phyloP scores from a whole-genome alignment of 2,888 invertebrate species.

The Chrysolina haemoptera region DNA sequence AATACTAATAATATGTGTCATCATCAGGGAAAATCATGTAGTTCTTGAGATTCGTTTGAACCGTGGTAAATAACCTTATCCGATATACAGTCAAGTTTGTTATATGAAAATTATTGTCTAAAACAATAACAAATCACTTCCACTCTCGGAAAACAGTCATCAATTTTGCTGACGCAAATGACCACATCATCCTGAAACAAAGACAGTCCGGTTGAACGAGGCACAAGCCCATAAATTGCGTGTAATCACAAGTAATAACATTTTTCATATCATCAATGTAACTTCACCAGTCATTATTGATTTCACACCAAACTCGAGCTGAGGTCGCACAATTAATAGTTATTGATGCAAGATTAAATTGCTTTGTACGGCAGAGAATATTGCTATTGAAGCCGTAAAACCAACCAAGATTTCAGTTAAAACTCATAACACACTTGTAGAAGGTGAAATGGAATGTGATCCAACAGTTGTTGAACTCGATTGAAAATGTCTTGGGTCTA shows the following conservation, averaged over 20 bases:
- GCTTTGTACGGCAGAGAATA: background rate
- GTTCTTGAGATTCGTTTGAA: no score
- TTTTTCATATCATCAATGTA: background rate
- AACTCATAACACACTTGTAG: no score
- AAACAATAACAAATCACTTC: no score
- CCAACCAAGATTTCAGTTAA: background rate
- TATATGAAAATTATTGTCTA: no score
- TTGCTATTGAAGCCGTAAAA: background rate
- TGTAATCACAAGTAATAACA: slow-evolving; percentile 1
- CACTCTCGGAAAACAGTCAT: background rate
- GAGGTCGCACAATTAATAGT: slow-evolving; percentile 11
- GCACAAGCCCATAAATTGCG: slow-evolving; percentile 5
- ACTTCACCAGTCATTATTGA: background rate
- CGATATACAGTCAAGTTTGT: no score
- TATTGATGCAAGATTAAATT: slow-evolving; percentile 19
- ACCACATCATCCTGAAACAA: background rate
- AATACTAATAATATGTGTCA: no score
- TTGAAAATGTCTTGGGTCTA: no score
- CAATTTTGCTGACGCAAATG: background rate
- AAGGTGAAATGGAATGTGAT: no score
- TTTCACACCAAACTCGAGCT: slow-evolving; percentile 10
- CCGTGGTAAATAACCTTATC: no score
- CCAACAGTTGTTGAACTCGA: no score
- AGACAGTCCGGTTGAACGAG: background rate
- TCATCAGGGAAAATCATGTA: no score